phyloP scores from a whole-genome alignment of 2,113 vertebrate species.

The Rhinolophus ferrumequinum region DNA sequence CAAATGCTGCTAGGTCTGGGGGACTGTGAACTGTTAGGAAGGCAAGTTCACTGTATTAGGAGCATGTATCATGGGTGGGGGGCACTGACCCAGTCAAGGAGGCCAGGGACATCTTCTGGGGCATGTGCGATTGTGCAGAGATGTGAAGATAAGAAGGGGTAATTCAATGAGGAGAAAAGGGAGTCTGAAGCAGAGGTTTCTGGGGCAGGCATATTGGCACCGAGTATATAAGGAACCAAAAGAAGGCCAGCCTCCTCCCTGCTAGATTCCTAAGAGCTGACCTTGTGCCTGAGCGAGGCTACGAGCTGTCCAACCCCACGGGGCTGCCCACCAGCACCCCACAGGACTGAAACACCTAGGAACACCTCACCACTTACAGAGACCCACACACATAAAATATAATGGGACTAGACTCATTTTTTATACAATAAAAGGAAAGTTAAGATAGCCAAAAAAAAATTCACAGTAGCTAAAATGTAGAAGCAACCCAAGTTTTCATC shows the following conservation, averaged over 20 bases:
- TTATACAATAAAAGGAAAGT: background rate
- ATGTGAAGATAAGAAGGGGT: background rate
- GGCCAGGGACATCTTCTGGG: background rate
- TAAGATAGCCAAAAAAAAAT: background rate
- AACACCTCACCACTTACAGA: background rate
- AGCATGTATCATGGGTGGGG: fast-evolving
- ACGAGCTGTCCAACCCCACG: background rate
- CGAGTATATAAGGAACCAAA: background rate
- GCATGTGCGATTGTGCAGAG: background rate
- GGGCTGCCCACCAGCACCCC: background rate
- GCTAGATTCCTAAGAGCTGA: background rate
- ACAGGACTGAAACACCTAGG: background rate
- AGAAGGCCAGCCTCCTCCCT: no score
- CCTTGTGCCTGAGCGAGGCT: fast-evolving
- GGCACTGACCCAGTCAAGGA: background rate
- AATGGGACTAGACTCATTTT: background rate
- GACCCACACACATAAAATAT: background rate
- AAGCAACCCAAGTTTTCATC: background rate
- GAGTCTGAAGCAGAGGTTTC: background rate
- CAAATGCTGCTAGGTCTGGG: background rate
- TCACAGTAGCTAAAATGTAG: background rate
- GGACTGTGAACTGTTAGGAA: background rate
- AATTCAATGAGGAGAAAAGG: background rate
- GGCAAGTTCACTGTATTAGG: background rate
- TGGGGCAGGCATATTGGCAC: background rate